Conservation (phyloP, 30 jellyfish, hydroid and myxozoan species). For the Rhopilema esculentum region DNA sequence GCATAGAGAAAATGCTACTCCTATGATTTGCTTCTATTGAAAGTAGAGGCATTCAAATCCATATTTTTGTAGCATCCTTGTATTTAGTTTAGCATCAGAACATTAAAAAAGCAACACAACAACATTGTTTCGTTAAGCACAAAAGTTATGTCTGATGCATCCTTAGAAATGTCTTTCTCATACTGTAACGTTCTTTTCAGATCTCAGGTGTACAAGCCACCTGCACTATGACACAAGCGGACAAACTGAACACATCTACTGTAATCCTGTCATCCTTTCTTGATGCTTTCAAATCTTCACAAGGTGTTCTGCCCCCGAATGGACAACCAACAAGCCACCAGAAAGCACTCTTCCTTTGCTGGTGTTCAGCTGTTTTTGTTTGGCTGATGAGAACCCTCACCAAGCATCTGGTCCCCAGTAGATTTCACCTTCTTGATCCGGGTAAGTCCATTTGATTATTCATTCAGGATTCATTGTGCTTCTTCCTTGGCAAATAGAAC, state of each 20-base stretch:
- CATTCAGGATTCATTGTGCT: too few relatives aligned
- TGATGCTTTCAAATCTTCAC: conserved; percentile 47
- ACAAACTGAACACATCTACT: conserved; percentile 10
- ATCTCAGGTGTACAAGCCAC: neutral
- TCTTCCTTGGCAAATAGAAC: too few relatives aligned
- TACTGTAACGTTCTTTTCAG: neutral
- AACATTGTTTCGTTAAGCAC: too few relatives aligned
- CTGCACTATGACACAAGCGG: neutral
- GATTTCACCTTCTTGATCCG: conserved; percentile 12
- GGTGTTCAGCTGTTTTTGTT: conserved; percentile 51
- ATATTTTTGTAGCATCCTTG: too few relatives aligned
- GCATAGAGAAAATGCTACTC: too few relatives aligned
- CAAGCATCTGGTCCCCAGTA: conserved; percentile 25
- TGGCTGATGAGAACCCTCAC: conserved; percentile 46
- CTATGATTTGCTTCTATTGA: too few relatives aligned
- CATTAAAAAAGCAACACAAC: too few relatives aligned
- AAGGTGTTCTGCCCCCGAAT: conserved; percentile 66
- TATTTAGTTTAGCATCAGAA: too few relatives aligned
- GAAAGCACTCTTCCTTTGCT: conserved; percentile 68
- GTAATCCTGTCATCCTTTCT: conserved; percentile 18
- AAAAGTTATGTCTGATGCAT: too few relatives aligned
- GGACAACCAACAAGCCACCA: conserved; percentile 84
- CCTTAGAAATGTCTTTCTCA: too few relatives aligned
- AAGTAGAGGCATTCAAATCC: too few relatives aligned
- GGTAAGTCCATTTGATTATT: conserved; percentile 45